Evolutionary conservation across 1,140 invertebrate genomes (phyloP), one percentile per base, ranked within the genome.

Genomic region (Zaprionus taronus): DNA sequence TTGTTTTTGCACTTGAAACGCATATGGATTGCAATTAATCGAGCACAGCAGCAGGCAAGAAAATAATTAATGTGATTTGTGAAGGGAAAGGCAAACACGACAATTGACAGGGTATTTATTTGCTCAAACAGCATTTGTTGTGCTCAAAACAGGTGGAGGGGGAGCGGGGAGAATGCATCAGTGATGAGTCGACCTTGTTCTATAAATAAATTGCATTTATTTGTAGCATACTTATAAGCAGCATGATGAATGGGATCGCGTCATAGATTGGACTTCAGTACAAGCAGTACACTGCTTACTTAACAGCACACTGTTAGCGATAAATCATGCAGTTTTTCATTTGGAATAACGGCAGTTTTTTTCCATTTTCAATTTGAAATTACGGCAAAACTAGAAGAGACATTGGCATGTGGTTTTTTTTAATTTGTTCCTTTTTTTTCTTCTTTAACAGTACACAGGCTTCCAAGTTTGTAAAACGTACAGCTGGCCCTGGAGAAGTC

Each of bases 1-100:
- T 68, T 56, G 44, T 69, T 61, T 72, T 49, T 62, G 28, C 57
- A 53, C 49, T 74, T 74, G 57, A 36, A 20, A 26, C n/a, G 20
- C 65, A 55, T 36, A 44, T 62, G 57, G 17, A 56, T 53, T 74
- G 56, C 47, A 69, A 74, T 74, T 74, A 74, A 74, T 69, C 62
- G 66, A 31, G 22, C 7, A 24, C 17, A 51, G 5, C 53, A 56
- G 34, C 31, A 68, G 28, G 53, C 22, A 47, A 56, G 44, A 24
- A 49, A 9, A 56, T 47, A 44, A 51, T 64, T 64, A 64, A 75
- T 75, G 60, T 58, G 68, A 64, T 64, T 75, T 36, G 14, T 31
- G 12, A 63, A 47, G n/a, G 41, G 41, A 24, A 51, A 24, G 11
- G 47, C 47, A 51, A 24, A 51, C n/a, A 9, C 6, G 22, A 24